Base-by-base conservation (phyloP, 2,797 vertebrate genomes). In the Synaphobranchus kaupii region DNA sequence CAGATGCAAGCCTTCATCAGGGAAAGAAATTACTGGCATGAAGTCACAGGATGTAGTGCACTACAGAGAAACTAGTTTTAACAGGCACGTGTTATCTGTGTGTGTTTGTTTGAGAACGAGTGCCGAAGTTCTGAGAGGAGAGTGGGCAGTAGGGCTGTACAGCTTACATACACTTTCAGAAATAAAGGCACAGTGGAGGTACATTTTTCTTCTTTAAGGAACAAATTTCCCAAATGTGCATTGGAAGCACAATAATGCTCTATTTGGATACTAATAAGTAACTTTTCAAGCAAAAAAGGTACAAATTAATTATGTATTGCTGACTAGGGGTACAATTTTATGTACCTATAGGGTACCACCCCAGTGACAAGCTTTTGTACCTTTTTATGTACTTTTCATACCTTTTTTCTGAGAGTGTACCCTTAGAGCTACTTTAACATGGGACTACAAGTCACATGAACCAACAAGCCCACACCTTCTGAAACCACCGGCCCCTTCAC, bases 391-490 rank as follows among this genome's bases (percentile, higher is more conserved):
- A 44, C 39, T 39, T 39, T 39, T 1, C 39, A 39, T 39, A 39
- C 39, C 39, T 39, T 39, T 39, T 39, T 39, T 39, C 17, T 10
- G 39, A 13, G 15, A 17, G 60, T 25, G 15, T 47, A 80, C 8
- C 17, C 76, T 48, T 4, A 84, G 86, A 82, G n/a, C 84, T 71
- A 54, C 63, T 87, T 85, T 44, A 20, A 84, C 76, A 84, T 48
- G 81, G 85, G 66, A 50, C 83, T 68, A 47, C 84, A 44, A 22
- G 52, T 87, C 88, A 90, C 80, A 86, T 87, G 84, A 82, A 56
- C 86, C 56, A 73, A 85, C 83, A 90, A 81, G 82, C 44, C 58
- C 39, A 10, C 15, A 84, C 86, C 47, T 86, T 87, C n/a, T 20
- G 44, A 87, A 56, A 86, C 87, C 85, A 68, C 60, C 84, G 88